Conservation (phyloP, 2,113 vertebrate genomes). For the Parus major region DNA sequence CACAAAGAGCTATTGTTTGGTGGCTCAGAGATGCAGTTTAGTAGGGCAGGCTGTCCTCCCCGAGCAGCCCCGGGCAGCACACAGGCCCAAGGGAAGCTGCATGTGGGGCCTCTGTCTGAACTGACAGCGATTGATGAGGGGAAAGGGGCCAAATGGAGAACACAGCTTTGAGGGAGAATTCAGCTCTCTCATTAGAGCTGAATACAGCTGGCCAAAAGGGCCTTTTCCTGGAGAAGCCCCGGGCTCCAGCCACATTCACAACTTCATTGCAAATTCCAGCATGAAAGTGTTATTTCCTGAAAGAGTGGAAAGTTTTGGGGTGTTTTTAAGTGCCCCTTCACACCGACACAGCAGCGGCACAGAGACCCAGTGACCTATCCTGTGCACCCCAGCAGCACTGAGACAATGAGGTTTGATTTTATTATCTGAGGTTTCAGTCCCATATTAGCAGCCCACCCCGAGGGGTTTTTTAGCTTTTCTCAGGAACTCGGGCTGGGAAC, state of each 20-base stretch:
- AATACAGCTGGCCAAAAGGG: constrained; percentile 50
- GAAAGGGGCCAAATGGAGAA: constrained; percentile 60
- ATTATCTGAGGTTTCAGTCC: neutral
- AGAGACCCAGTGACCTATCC: neutral
- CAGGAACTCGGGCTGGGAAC: neutral
- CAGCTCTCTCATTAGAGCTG: constrained; percentile 54
- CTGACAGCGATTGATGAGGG: constrained; percentile 75
- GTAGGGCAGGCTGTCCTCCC: constrained; percentile 69
- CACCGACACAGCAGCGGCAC: neutral
- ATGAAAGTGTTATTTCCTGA: constrained; percentile 67
- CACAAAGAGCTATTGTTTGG: constrained; percentile 86
- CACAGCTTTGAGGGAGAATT: constrained; percentile 37
- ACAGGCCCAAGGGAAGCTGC: constrained; percentile 45
- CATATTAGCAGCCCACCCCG: neutral
- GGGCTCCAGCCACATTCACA: constrained; percentile 28
- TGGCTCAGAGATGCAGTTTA: constrained; percentile 69
- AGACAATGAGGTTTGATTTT: neutral
- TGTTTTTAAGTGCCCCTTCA: neutral
- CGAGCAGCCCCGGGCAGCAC: constrained; percentile 46
- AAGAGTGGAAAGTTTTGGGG: constrained; percentile 2
- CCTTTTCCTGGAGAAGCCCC: constrained; percentile 32
- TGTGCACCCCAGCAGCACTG: neutral
- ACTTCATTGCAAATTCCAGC: constrained; percentile 71
- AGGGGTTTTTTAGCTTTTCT: neutral
- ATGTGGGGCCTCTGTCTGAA: constrained; percentile 58